Evolutionary conservation across 1,140 invertebrate species (phyloP), one percentile per base, ranked within the genome.

Genomic region (Oryctes rhinoceros): DNA sequence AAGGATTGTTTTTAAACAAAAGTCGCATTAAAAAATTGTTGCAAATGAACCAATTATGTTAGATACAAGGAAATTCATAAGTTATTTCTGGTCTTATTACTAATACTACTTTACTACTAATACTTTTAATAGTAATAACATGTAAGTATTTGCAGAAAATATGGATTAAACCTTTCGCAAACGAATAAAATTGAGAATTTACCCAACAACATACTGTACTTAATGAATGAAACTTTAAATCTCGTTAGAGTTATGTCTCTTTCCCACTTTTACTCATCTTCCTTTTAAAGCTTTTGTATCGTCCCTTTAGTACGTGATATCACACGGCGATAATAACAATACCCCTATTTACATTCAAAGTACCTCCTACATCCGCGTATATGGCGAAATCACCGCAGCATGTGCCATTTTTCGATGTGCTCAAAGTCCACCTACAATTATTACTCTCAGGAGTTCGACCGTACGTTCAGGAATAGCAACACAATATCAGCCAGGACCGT

Each of bases 341-440:
- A 59, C 53, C 7, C 15, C 5, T 15, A 59, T 59, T 59, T 59
- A 59, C 6, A 59, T 59, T 59, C 53, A 59, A 59, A 59, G n/a
- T 15, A 18, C 53, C n/a, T 59, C 53, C 53, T 59, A 59, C 15
- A 18, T n/a, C 7, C 53, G 0, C 18, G 53, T 18, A 18, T 59
- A n/a, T 15, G 53, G 15, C n/a, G n/a, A 59, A 6, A 59, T n/a
- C 11, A 6, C 13, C 13, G n/a, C 18, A 59, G 53, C 18, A 0
- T 53, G n/a, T 59, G 53, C n/a, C 18, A 59, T 59, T 59, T 59
- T 59, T 59, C 53, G 5, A 59, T 18, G 53, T 59, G 15, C 53
- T 59, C 13, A n/a, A 59, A 59, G 53, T 59, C 53, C 53, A 59
- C 53, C 53, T 18, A 59, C 53, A 59, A 59, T 59, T 59, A 59